These are phyloP conservation scores for Dryadula phaetusa DNA, from an alignment of 2,888 invertebrate species.

Conservation along the genomic window DNA sequence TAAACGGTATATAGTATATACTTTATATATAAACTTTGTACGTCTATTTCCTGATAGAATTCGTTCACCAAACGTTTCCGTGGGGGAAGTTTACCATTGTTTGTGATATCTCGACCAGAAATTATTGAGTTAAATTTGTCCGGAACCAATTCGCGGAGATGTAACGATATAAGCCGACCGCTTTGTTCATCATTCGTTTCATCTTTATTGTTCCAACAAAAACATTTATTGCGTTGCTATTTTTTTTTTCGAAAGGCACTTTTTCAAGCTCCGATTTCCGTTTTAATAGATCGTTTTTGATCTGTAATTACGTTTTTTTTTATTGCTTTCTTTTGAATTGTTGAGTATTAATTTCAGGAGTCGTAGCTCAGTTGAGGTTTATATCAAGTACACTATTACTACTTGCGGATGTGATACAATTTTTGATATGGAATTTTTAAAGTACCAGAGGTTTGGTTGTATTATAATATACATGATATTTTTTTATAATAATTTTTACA, in stretches of 20 bases:
- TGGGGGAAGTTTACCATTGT: conserved; percentile 53
- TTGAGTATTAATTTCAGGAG: not conserved
- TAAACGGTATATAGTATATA: conserved; percentile 23
- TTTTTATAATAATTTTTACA: no score
- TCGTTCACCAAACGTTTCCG: conserved; percentile 49
- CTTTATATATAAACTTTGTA: conserved; percentile 37
- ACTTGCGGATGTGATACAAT: not conserved
- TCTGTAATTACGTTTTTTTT: conserved; percentile 23
- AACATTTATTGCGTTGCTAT: conserved; percentile 43
- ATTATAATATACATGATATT: no score
- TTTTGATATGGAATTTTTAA: not conserved
- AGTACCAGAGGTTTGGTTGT: not conserved
- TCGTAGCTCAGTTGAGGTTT: not conserved
- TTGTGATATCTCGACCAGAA: conserved; percentile 62
- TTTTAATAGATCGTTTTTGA: conserved; percentile 28
- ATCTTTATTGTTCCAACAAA: conserved; percentile 52
- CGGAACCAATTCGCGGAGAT: conserved; percentile 50
- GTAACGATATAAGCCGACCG: conserved; percentile 45
- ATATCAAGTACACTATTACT: not conserved
- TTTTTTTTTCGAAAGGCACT: conserved; percentile 38
- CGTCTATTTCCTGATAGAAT: conserved; percentile 48
- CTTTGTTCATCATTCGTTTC: conserved; percentile 46
- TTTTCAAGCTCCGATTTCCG: conserved; percentile 20
- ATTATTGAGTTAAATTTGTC: conserved; percentile 57
- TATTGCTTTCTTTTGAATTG: conserved; percentile 18